These are phyloP conservation scores for Sebastes diploproa DNA, from an alignment of 2,797 vertebrate species.

Conservation along the genomic window DNA sequence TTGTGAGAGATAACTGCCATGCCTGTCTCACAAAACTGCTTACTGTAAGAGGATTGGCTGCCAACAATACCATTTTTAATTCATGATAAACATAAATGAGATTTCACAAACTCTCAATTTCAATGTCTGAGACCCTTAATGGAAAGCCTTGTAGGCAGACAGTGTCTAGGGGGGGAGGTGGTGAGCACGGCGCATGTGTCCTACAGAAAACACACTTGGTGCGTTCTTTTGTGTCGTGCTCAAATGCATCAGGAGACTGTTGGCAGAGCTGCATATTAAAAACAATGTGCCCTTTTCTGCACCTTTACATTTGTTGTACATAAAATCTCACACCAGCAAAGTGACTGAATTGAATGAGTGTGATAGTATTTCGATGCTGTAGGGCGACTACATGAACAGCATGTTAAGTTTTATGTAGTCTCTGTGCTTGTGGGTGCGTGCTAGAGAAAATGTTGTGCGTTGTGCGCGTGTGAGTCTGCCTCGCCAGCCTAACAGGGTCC, in stretches of 20 bases:
- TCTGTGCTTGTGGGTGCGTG: neutral
- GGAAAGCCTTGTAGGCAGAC: slow-evolving; percentile 69
- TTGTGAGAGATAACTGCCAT: slow-evolving; percentile 73
- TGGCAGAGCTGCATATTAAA: slow-evolving; percentile 27
- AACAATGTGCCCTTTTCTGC: neutral
- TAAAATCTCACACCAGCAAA: slow-evolving; percentile 16
- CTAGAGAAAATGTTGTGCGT: slow-evolving; percentile 8
- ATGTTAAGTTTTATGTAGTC: slow-evolving; percentile 25
- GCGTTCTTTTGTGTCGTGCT: slow-evolving; percentile 52
- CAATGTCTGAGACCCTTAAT: slow-evolving; percentile 74
- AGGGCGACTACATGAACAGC: slow-evolving; percentile 27
- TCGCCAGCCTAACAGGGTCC: slow-evolving; percentile 31
- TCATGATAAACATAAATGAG: slow-evolving; percentile 84
- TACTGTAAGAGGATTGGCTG: slow-evolving; percentile 85
- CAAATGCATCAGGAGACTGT: slow-evolving; percentile 28
- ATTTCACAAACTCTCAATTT: slow-evolving; percentile 78
- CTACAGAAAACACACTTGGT: slow-evolving; percentile 44
- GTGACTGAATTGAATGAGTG: slow-evolving; percentile 19
- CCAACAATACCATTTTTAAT: slow-evolving; percentile 84
- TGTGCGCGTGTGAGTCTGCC: neutral
- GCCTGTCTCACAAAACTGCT: slow-evolving; percentile 82
- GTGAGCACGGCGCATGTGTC: slow-evolving; percentile 25
- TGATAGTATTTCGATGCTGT: slow-evolving; percentile 19
- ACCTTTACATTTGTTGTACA: neutral
- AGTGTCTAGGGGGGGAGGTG: slow-evolving; percentile 31